Evolutionary conservation across 2,797 vertebrate species (phyloP), one percentile per base, ranked within the genome.

Genomic region (Fundulus diaphanus): DNA sequence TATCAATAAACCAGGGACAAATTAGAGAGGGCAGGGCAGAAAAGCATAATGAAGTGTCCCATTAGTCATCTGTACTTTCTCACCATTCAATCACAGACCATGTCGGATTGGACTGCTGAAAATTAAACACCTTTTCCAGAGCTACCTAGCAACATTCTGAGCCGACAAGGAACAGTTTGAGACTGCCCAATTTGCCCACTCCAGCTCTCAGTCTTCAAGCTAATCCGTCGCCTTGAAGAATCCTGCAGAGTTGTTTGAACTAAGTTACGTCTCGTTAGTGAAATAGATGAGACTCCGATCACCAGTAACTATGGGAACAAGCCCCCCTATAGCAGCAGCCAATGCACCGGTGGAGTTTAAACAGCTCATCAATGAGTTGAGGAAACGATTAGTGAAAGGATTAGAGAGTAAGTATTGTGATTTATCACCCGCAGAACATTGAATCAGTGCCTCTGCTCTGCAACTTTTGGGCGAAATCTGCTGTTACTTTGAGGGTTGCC

Each of bases 171-270:
- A 70, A 42, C 54, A 56, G 56, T 72, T 57, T 76, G 29, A 68
- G 70, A 46, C 44, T 18, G 57, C 37, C 52, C 69, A 7, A 40
- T 57, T 2, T 24, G 49, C 68, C 61, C 6, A 5, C 75, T 29
- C 79, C 73, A 70, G 65, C 68, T 83, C 86, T 82, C 86, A 85
- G 85, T 88, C 78, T 90, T 80, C 79, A 88, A 87, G 87, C 84
- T 87, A 87, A 92, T 92, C 71, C 22, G 16, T 74, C 70, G 33
- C 20, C 68, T 22, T 74, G 75, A 79, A 77, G 73, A 83, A 77
- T 81, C 70, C 66, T n/a, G 66, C 27, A 59, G 74, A 78, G 73
- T 70, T 52, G 73, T 85, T 86, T 1, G 9, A 83, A 74, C 69
- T 0, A 20, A 75, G 70, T 79, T 86, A 70, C 77, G 59, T 76